phyloP scores from a whole-genome alignment of 2,797 vertebrate genomes.

The Oryzias sinensis region DNA sequence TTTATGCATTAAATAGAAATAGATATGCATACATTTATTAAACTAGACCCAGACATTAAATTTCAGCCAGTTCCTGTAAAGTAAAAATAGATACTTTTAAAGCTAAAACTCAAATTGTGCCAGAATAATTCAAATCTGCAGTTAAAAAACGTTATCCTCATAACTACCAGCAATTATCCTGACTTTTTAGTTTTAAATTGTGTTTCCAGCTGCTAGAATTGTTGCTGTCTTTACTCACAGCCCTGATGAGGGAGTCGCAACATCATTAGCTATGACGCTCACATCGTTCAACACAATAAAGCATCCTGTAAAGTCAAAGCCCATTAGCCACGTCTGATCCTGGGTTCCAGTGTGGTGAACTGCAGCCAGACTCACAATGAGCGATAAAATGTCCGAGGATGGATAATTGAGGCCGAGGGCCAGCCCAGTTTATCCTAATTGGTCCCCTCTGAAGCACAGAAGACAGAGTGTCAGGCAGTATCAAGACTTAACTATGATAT shows the following conservation, averaged over 20 bases:
- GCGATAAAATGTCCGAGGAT: constrained; percentile 38
- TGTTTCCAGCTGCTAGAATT: background rate
- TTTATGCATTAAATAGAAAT: too few relatives aligned
- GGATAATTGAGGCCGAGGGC: constrained; percentile 34
- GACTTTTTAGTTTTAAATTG: background rate
- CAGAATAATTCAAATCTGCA: too few relatives aligned
- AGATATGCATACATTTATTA: too few relatives aligned
- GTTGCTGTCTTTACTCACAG: constrained; percentile 8
- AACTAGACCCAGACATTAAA: too few relatives aligned
- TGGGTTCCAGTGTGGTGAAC: constrained; percentile 39
- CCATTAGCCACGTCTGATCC: constrained; percentile 43
- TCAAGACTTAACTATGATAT: background rate
- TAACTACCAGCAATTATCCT: too few relatives aligned
- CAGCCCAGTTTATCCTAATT: constrained; percentile 16
- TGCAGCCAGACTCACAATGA: constrained; percentile 31
- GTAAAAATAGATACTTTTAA: too few relatives aligned
- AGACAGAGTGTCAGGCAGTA: constrained; percentile 19
- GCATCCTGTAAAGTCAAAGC: constrained; percentile 35
- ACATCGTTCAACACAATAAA: constrained; percentile 55
- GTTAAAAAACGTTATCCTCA: too few relatives aligned
- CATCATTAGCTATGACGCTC: constrained; percentile 45
- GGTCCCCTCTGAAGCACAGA: constrained; percentile 24
- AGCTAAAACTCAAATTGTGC: too few relatives aligned
- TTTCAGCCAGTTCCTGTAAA: too few relatives aligned
- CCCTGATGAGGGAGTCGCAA: constrained; percentile 23